Evolutionary conservation across 2,888 invertebrate genomes (phyloP).

Genomic region (Tuta absoluta): DNA sequence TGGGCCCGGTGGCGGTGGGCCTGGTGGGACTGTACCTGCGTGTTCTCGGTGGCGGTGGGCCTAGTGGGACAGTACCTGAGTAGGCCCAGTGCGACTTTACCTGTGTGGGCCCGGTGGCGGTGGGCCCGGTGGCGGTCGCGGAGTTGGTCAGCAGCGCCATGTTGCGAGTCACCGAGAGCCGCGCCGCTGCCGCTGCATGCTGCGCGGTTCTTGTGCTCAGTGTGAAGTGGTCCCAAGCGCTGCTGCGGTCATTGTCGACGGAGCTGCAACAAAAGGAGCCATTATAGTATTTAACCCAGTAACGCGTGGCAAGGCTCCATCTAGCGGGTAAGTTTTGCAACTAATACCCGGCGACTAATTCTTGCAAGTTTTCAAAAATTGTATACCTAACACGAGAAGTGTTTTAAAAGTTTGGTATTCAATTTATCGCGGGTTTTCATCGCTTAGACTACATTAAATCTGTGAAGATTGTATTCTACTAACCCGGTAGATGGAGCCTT

Average conservation of each 20-base stretch:
- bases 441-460: too few relatives aligned
- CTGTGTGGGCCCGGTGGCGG: slow-evolving; percentile 42
- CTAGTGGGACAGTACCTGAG: neutral
- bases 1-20: slow-evolving; percentile 49
- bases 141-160: slow-evolving; percentile 78
- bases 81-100: slow-evolving; percentile 40
- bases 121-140: slow-evolving; percentile 63
- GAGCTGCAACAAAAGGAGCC: slow-evolving; percentile 14
- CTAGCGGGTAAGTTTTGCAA: too few relatives aligned
- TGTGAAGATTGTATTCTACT: too few relatives aligned
- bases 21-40: slow-evolving; percentile 45
- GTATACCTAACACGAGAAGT: too few relatives aligned
- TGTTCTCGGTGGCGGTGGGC: too few relatives aligned
- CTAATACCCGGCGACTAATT: too few relatives aligned
- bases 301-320: too few relatives aligned
- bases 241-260: slow-evolving; percentile 18
- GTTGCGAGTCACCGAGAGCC: slow-evolving; percentile 65
- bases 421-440: too few relatives aligned
- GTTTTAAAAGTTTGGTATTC: too few relatives aligned
- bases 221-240: neutral
- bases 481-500: too few relatives aligned
- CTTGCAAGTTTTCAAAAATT: too few relatives aligned
- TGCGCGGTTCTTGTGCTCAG: slow-evolving; percentile 8
- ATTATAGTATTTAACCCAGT: too few relatives aligned
- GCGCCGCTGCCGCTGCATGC: slow-evolving; percentile 59